Percentiles rank a stretch among this genome's conserved stretches.
Evolutionary conservation across 2,113 vertebrate genomes (phyloP).

Genomic region (human (Homo sapiens)): GRCh38 chr16:69571001-69571500

Average conservation of each 20-base stretch:
- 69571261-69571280: not conserved
- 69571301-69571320: not conserved
- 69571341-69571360: slow-evolving; percentile 7
- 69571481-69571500: not conserved
- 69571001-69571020: not conserved
- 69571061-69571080: too few species aligned
- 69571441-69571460: not conserved
- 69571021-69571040: not conserved
- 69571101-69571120: too few species aligned
- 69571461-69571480: not conserved
- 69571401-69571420: not conserved
- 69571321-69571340: not conserved
- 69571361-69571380: not conserved
- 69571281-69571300: not conserved
- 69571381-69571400: not conserved
- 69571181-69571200: not conserved
- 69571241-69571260: not conserved
- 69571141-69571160: not conserved
- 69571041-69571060: not conserved
- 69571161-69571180: not conserved
- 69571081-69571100: too few species aligned
- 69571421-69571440: not conserved
- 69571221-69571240: not conserved
- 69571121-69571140: too few species aligned
- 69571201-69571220: too few species aligned